Conservation (phyloP, 2,113 vertebrate genomes). For the Acrocephalus kingi region DNA sequence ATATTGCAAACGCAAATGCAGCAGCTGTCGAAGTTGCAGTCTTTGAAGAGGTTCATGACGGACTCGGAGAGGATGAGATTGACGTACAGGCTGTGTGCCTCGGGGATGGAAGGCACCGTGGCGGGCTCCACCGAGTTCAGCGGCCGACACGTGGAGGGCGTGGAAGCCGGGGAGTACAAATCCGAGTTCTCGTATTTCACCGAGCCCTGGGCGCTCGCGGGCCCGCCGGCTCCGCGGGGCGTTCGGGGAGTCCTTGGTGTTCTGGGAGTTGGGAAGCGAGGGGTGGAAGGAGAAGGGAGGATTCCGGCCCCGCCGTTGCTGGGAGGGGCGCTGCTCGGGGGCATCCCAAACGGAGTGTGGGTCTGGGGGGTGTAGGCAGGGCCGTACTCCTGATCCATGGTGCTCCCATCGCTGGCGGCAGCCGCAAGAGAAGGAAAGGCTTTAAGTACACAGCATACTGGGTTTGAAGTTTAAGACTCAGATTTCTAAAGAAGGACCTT, state of each 20-base stretch:
- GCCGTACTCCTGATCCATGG: constrained; percentile 93
- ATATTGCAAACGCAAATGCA: constrained; percentile 98
- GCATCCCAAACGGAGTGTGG: constrained; percentile 91
- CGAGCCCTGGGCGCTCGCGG: constrained; percentile 93
- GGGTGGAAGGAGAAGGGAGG: constrained; percentile 94
- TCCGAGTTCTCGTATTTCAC: constrained; percentile 97
- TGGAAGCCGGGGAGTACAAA: constrained; percentile 95
- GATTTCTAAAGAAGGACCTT: neutral
- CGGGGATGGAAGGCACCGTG: constrained; percentile 93
- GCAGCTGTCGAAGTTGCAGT: constrained; percentile 99
- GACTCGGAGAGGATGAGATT: constrained; percentile 98
- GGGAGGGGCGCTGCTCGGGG: constrained; percentile 90
- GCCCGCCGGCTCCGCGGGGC: constrained; percentile 86
- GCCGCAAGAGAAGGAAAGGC: neutral
- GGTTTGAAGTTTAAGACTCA: neutral
- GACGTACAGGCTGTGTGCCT: constrained; percentile 98
- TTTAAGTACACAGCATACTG: neutral
- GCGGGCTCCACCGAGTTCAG: constrained; percentile 96
- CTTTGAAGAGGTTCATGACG: constrained; percentile 97
- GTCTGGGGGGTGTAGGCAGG: constrained; percentile 94
- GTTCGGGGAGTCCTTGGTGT: constrained; percentile 94
- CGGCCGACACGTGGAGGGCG: constrained; percentile 93
- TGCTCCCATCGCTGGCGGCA: constrained; percentile 86
- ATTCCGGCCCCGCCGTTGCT: constrained; percentile 92
- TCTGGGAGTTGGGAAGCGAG: constrained; percentile 92